A percentile compares a stretch with the other conserved stretches of the same genome.
Conservation (phyloP, 2,888 invertebrate species). For the Cantharis lateralis region DNA sequence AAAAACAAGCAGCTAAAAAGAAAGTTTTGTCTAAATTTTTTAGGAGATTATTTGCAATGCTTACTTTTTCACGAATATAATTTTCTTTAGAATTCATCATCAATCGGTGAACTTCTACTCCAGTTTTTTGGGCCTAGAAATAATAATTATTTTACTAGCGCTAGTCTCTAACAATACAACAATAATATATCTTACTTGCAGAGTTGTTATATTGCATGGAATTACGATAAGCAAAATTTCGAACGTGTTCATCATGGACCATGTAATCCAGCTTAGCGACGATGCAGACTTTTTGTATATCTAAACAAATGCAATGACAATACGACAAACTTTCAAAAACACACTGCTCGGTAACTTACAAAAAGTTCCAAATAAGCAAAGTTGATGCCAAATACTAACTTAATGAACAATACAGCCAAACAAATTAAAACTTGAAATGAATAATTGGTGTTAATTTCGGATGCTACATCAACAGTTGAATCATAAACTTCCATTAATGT, state of each 20-base stretch:
- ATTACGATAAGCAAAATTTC: conserved; percentile 33
- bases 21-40: background rate
- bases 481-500: conserved; percentile 37
- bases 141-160: background rate
- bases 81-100: conserved; percentile 25
- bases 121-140: conserved; percentile 33
- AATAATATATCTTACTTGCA: conserved; percentile 27
- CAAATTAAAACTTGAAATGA: conserved; percentile 35
- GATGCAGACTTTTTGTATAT: conserved; percentile 23
- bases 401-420: conserved; percentile 33
- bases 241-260: conserved; percentile 28
- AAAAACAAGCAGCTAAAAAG: conserved; percentile 41
- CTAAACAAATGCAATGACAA: conserved; percentile 12
- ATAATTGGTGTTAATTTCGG: conserved; percentile 31
- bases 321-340: background rate
- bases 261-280: conserved; percentile 33
- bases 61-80: conserved; percentile 17
- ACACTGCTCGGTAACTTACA: conserved; percentile 27
- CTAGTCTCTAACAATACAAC: too few species aligned
- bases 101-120: conserved; percentile 35
- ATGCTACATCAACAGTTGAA: conserved; percentile 31
- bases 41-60: background rate
- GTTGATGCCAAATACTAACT: conserved; percentile 34
- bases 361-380: conserved; percentile 37
- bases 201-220: conserved; percentile 35